Evolutionary conservation across 2,113 vertebrate genomes (phyloP).

Genomic region (Scatophagus argus): DNA sequence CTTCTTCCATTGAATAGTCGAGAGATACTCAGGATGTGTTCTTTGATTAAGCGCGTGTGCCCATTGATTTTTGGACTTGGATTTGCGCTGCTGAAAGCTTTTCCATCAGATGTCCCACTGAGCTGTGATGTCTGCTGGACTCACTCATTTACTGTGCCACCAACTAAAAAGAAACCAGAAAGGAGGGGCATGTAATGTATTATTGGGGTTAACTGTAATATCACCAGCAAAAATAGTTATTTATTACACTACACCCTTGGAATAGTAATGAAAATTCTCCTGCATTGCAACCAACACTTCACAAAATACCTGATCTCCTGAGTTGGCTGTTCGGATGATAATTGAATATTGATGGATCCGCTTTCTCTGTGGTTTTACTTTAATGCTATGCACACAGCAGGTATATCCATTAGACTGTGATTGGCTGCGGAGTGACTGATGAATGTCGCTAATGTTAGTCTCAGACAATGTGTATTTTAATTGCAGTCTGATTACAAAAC

Average conservation of each 20-base stretch:
- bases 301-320: conserved; percentile 29
- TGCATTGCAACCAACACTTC: background rate
- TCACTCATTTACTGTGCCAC: too few relatives aligned
- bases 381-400: conserved; percentile 53
- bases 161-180: too few relatives aligned
- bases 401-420: conserved; percentile 49
- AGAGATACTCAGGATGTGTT: background rate
- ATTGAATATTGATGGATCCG: conserved; percentile 70
- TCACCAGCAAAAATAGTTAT: background rate
- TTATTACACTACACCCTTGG: background rate
- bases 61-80: conserved; percentile 49
- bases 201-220: background rate
- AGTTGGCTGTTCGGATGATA: conserved; percentile 39
- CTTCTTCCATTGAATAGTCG: conserved; percentile 18
- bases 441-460: conserved; percentile 43
- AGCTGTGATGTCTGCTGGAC: conserved; percentile 17
- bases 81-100: conserved; percentile 19
- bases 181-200: background rate
- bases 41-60: conserved; percentile 36
- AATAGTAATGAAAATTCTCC: conserved; percentile 10
- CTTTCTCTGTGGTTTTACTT: conserved; percentile 37
- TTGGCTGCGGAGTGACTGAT: conserved; percentile 53
- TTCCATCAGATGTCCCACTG: conserved; percentile 40
- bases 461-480: conserved; percentile 61
- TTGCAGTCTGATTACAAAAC: conserved; percentile 65